These are phyloP conservation scores for Sebastes steindachneri DNA, from an alignment of 2,797 vertebrate species.

Conservation along the genomic window DNA sequence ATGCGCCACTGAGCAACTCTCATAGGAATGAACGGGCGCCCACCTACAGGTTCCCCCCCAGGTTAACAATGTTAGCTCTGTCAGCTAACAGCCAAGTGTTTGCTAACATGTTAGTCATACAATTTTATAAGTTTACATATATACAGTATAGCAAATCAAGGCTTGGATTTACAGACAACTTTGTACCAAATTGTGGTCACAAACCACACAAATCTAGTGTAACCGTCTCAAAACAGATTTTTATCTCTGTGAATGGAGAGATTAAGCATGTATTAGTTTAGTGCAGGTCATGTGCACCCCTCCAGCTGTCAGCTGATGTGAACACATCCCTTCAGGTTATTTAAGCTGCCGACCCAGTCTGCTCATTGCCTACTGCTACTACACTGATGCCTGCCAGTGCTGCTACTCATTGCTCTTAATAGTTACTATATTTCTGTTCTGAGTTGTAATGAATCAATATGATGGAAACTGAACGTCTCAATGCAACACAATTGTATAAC, in stretches of 20 bases:
- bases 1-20: no score
- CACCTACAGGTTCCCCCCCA: no score
- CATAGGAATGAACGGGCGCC: no score
- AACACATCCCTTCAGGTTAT: conserved; percentile 23
- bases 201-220: background rate
- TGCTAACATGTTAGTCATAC: no score
- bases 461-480: background rate
- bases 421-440: background rate
- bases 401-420: background rate
- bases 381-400: background rate
- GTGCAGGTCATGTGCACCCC: background rate
- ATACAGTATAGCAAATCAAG: no score
- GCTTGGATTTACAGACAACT: background rate
- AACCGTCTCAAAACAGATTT: background rate
- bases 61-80: no score
- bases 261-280: background rate
- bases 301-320: conserved; percentile 31
- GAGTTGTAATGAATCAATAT: background rate
- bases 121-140: no score
- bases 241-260: background rate
- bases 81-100: no score
- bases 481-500: background rate
- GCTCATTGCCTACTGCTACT: conserved; percentile 1
- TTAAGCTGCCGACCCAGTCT: background rate
- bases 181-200: background rate